Base-by-base conservation (phyloP, 2,888 invertebrate species). In the Cancer borealis region DNA sequence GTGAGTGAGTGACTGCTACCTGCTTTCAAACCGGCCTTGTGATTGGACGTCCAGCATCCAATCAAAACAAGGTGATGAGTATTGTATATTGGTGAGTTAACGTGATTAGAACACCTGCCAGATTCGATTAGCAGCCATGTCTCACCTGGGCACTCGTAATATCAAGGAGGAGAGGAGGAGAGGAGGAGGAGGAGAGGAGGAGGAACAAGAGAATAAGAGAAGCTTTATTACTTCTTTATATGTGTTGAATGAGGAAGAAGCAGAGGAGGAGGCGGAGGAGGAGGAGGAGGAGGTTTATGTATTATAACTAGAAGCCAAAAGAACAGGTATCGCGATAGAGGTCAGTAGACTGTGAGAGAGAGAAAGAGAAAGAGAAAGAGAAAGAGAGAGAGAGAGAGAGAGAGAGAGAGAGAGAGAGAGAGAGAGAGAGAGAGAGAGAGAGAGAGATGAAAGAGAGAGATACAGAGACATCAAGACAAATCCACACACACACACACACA, bases 251-350 rank as follows among this genome's bases (percentile, higher is more conserved):
- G 73, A 73, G 73, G 73, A 73, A 73, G 73, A 26, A 10, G 26
- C n/a, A n/a, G 66, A 73, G 66, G 66, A 66, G 66, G 66, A 66
- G 66, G 66, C 3, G 66, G 88, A 46, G 60, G 60, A 90, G 60
- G 47, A 26, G 60, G 90, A 54, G 54, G 54, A 60, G 30, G 54
- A 17, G 30, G 60, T 54, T 47, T 10, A 30, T 90, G 90, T 90
- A 90, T n/a, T 90, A 90, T 39, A 84, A 30, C 84, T 84, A 84
- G 73, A 26, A n/a, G 39, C 84, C 39, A 12, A 10, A 10, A 84
- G 84, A 84, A 84, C 84, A 39, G 39, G 84, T 84, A 84, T 39
- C 39, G 17, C 84, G 84, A 39, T 84, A 17, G 39, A 84, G 84
- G 84, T 84, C 84, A 84, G 84, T 14, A 26, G 73, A 79, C 26